Conservation (phyloP, 2,113 vertebrate genomes). For the Prietella phreatophila region DNA sequence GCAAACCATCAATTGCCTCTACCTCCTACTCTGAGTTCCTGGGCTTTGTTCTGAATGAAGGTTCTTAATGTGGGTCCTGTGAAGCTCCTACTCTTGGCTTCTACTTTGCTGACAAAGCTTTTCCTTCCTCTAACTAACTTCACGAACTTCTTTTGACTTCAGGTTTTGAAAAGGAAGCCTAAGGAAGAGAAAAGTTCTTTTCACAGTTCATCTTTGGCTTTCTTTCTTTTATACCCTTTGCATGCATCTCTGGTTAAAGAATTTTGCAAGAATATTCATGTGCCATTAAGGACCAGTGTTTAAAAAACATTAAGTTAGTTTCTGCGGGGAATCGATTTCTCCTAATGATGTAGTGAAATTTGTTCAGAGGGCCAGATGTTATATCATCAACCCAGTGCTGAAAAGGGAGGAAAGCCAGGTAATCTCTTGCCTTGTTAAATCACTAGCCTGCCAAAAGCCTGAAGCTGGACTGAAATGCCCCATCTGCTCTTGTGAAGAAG, state of each 20-base stretch:
- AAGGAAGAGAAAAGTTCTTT: constrained; percentile 20
- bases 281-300: constrained; percentile 7
- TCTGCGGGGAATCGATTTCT: background rate
- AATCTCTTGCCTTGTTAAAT: constrained; percentile 18
- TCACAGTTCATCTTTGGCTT: constrained; percentile 36
- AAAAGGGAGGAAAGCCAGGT: constrained; percentile 33
- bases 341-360: background rate
- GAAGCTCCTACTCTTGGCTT: constrained; percentile 54
- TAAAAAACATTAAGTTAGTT: background rate
- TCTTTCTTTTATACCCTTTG: constrained; percentile 27
- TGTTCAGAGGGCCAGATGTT: constrained; percentile 40
- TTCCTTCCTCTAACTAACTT: constrained; percentile 3
- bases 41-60: constrained; percentile 63
- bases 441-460: constrained; percentile 44
- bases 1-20: constrained; percentile 25
- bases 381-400: constrained; percentile 7
- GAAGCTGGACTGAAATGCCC: constrained; percentile 41
- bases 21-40: constrained; percentile 25
- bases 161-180: constrained; percentile 53
- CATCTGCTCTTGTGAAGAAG: constrained; percentile 36
- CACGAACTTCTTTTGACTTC: constrained; percentile 48
- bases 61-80: constrained; percentile 61
- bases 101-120: constrained; percentile 57
- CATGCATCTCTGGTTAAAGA: constrained; percentile 35
- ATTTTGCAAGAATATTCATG: constrained; percentile 46